Evolutionary conservation across 2,888 invertebrate species (phyloP).

Genomic region (Tenodera sinensis): DNA sequence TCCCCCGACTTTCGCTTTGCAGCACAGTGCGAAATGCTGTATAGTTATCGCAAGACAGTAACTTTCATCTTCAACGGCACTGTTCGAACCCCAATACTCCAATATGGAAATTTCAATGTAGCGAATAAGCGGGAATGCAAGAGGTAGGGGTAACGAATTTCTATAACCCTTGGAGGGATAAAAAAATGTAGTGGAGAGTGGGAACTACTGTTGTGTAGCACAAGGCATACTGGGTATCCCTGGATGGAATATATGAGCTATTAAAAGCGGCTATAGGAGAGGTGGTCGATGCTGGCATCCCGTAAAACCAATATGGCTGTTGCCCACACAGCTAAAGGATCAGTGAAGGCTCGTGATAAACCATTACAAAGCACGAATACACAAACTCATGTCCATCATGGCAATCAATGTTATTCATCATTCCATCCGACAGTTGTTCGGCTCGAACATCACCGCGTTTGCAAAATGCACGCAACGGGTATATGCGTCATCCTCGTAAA

Average conservation of each 20-base stretch:
- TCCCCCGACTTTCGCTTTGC: not conserved
- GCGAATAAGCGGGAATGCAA: not conserved
- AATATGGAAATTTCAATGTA: not conserved
- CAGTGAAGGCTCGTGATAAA: not conserved
- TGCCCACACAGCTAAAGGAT: not conserved
- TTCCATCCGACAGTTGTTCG: not conserved
- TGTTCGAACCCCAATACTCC: not conserved
- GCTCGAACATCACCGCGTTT: not conserved
- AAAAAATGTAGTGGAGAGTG: not conserved
- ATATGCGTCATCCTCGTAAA: too few species aligned
- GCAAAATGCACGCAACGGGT: too few species aligned
- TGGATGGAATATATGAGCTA: not conserved
- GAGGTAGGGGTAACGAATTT: not conserved
- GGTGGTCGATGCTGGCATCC: not conserved
- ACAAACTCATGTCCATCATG: not conserved
- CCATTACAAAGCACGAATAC: not conserved
- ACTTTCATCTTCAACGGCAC: not conserved
- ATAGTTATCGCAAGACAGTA: not conserved
- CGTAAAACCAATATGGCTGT: slow-evolving; percentile 3
- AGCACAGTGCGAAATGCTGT: not conserved
- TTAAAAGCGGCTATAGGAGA: not conserved
- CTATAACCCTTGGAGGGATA: not conserved
- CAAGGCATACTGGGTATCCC: not conserved
- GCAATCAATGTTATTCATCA: not conserved
- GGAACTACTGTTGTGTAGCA: not conserved